Base-by-base conservation (phyloP, 2,888 invertebrate species). In the Pediacus dermestoides region DNA sequence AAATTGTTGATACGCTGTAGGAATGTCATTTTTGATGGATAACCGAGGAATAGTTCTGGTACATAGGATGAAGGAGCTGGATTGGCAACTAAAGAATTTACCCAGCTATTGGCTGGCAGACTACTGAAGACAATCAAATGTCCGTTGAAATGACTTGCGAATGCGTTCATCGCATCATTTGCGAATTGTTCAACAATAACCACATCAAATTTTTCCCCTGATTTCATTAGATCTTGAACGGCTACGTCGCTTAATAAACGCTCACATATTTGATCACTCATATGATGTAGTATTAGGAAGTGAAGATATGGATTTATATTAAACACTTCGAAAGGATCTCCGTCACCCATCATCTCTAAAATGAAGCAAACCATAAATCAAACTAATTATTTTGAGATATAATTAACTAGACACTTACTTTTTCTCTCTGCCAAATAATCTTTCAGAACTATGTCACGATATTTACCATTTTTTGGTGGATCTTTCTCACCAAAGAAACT, bases 11-110 rank as follows among this genome's bases (percentile, higher is more conserved):
- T 23, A 47, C 83, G 61, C 49, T 75, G 70, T 52, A 63, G 60
- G 45, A 82, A 78, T 22, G 64, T 73, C 64, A 76, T 74, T 22
- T 60, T 58, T 16, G 73, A 66, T 23, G 63, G 50, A 37, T 58
- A 68, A 3, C 65, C 60, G 38, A 69, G 42, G 34, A 70, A 70
- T 3, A 65, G 64, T 35, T 72, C 15, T 3, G 30, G 30, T 15
- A 37, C n/a, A 10, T 70, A 72, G 0, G 75, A 70, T 53, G 71
- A 70, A 1, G 73, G 70, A 1, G 62, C 61, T 1, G 75, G 70
- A 32, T 72, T 61, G 1, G 75, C 76, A 60, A 74, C 68, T 44
- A 69, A 65, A 30, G 69, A 66, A 36, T 72, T 72, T 50, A 73
- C 68, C 58, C 69, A 70, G 23, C 65, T 61, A 34, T 64, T 67